Percentiles rank a stretch among this genome's conserved stretches.
These are phyloP conservation scores for Zaprionus tsacasi DNA, from an alignment of 1,140 invertebrate species.

Conservation along the genomic window DNA sequence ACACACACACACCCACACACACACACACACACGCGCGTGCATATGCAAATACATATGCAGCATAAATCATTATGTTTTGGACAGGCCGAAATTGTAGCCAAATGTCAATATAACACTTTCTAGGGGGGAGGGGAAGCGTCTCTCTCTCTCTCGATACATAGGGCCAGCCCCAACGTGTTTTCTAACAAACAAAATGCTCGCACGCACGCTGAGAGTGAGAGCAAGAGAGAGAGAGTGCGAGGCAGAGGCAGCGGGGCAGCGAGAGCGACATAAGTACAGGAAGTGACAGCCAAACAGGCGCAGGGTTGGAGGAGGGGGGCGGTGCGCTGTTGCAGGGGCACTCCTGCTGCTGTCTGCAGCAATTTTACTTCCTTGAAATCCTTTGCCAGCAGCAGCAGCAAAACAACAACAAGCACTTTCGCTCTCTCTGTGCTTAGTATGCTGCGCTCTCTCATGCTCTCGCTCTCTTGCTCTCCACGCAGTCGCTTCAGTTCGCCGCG, in stretches of 20 bases:
- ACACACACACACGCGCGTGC: background rate
- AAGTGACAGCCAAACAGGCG: conserved; percentile 55
- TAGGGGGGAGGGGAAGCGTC: conserved; percentile 11
- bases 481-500: conserved; percentile 18
- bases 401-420: conserved; percentile 53
- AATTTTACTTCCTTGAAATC: conserved; percentile 81
- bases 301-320: background rate
- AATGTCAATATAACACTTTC: conserved; percentile 80
- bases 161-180: conserved; percentile 47
- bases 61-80: conserved; percentile 72
- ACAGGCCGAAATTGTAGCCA: conserved; percentile 59
- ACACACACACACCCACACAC: conserved; percentile 19
- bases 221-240: no score
- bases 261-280: conserved; percentile 45
- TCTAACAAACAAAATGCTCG: conserved; percentile 43
- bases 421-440: conserved; percentile 17
- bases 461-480: conserved; percentile 1
- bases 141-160: background rate
- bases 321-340: background rate
- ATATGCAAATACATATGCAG: conserved; percentile 42
- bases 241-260: background rate
- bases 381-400: conserved; percentile 47
- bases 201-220: conserved; percentile 8
- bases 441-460: conserved; percentile 17
- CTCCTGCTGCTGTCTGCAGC: conserved; percentile 68